Conservation (phyloP, 2,888 invertebrate genomes). For the Lapara coniferarum region DNA sequence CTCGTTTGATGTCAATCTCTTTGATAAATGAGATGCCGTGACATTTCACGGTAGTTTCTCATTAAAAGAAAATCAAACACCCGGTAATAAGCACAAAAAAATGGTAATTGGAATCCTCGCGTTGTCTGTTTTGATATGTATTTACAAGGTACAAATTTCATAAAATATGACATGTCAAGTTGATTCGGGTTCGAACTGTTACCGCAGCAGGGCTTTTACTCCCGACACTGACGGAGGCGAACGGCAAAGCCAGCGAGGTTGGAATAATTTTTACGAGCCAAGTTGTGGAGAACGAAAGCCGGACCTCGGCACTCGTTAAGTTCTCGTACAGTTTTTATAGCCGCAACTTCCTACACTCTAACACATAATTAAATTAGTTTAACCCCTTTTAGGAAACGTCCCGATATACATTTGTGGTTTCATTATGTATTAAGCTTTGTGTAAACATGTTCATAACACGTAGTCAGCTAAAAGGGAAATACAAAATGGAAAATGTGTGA, state of each 20-base stretch:
- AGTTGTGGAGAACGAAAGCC: slow-evolving; percentile 34
- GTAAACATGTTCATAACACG: not conserved
- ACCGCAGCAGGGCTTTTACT: not conserved
- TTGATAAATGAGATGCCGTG: too few species aligned
- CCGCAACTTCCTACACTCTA: slow-evolving; percentile 30
- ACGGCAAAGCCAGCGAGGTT: slow-evolving; percentile 31
- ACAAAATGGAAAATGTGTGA: not conserved
- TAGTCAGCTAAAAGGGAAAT: slow-evolving; percentile 1
- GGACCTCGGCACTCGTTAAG: slow-evolving; percentile 37
- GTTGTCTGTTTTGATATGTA: not conserved
- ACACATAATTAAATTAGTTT: slow-evolving; percentile 24
- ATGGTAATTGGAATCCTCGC: not conserved
- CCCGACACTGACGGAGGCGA: not conserved
- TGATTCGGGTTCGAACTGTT: slow-evolving; percentile 15
- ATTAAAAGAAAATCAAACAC: not conserved
- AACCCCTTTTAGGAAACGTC: not conserved
- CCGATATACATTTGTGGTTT: not conserved
- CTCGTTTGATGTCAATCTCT: too few species aligned
- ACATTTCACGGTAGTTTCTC: too few species aligned
- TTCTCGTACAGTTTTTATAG: slow-evolving; percentile 36
- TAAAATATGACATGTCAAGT: slow-evolving; percentile 18
- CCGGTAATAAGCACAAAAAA: not conserved
- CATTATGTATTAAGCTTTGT: not conserved
- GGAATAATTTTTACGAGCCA: slow-evolving; percentile 46
- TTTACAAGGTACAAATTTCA: slow-evolving; percentile 1